These are phyloP conservation scores for Todiramphus chloris DNA, from an alignment of 2,113 vertebrate species.

Conservation along the genomic window DNA sequence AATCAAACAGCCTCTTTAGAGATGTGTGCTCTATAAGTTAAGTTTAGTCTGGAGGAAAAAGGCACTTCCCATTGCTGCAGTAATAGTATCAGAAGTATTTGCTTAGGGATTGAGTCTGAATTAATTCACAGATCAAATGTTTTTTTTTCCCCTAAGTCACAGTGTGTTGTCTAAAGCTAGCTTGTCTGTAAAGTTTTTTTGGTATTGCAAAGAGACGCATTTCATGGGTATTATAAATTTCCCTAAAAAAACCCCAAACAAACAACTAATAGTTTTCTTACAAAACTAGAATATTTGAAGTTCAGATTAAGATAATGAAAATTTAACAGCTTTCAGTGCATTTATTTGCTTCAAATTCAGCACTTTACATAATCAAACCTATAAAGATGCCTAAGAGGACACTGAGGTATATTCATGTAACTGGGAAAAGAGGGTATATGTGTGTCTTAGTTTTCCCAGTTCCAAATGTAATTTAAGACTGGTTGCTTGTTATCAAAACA, in stretches of 20 bases:
- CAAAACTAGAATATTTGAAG: not conserved
- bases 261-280: not conserved
- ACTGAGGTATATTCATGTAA: not conserved
- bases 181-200: not conserved
- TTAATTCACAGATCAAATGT: too few relatives aligned
- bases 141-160: not conserved
- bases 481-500: not conserved
- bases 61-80: not conserved
- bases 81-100: not conserved
- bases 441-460: not conserved
- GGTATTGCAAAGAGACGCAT: not conserved
- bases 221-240: not conserved
- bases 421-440: not conserved
- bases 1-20: not conserved
- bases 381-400: not conserved
- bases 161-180: rapidly evolving
- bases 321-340: not conserved
- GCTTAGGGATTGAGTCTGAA: not conserved
- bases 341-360: not conserved
- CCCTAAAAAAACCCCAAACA: not conserved
- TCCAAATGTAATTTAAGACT: not conserved
- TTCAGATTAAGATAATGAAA: not conserved
- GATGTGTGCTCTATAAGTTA: not conserved
- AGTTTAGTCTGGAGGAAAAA: not conserved
- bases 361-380: not conserved